These are phyloP conservation scores for Onychostoma macrolepis DNA, from an alignment of 2,113 vertebrate species.

Conservation along the genomic window DNA sequence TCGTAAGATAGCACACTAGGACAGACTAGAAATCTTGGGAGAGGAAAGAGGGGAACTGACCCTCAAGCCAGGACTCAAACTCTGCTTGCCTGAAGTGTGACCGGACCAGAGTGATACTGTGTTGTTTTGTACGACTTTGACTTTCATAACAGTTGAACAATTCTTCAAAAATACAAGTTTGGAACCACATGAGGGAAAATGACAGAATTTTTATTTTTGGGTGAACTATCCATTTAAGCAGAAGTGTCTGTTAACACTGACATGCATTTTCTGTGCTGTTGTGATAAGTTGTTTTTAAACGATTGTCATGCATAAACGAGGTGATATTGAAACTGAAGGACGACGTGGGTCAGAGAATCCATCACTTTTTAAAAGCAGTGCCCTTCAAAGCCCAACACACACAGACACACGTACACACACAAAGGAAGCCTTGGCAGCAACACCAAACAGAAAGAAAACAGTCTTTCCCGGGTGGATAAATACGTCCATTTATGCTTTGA, in stretches of 20 bases:
- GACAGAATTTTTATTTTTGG: neutral
- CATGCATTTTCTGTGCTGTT: neutral
- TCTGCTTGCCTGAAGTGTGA: neutral
- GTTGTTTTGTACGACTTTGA: neutral
- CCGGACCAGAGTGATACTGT: neutral
- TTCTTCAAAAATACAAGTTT: neutral
- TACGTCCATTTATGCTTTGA: slow-evolving; percentile 72
- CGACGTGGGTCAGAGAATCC: slow-evolving; percentile 18
- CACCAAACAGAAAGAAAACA: slow-evolving; percentile 48
- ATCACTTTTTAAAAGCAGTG: slow-evolving; percentile 36
- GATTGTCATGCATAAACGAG: neutral
- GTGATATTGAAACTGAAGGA: slow-evolving; percentile 27
- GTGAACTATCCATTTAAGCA: neutral
- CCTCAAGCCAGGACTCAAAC: neutral
- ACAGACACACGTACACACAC: slow-evolving; percentile 28
- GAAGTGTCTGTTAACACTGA: neutral
- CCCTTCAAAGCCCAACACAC: slow-evolving; percentile 20
- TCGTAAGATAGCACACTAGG: neutral
- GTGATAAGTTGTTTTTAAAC: neutral
- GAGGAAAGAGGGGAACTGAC: neutral
- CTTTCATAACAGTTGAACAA: neutral
- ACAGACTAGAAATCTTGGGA: neutral
- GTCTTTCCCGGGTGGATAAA: slow-evolving; percentile 67
- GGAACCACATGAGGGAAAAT: neutral
- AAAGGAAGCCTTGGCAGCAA: slow-evolving; percentile 47